Conservation (phyloP, 2,797 vertebrate species). For the Masticophis lateralis region DNA sequence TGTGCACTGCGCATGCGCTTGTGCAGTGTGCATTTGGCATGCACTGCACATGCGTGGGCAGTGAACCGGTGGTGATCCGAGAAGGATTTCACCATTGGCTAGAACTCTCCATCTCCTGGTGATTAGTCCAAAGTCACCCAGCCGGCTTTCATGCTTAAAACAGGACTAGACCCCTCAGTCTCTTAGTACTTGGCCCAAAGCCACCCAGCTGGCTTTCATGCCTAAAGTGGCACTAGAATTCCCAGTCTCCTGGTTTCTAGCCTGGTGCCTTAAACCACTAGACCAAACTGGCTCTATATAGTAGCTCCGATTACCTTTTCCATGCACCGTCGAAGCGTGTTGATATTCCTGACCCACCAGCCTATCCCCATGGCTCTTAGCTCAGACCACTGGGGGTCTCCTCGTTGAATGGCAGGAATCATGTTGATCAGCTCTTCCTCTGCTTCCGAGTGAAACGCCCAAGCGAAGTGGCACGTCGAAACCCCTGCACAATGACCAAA, state of each 20-base stretch:
- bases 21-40: too few relatives aligned
- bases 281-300: neutral
- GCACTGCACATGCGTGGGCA: too few relatives aligned
- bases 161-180: too few relatives aligned
- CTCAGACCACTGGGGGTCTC: slow-evolving; percentile 97
- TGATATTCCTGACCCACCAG: slow-evolving; percentile 98
- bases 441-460: slow-evolving; percentile 98
- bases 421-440: slow-evolving; percentile 96
- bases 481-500: slow-evolving; percentile 75
- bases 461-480: slow-evolving; percentile 97
- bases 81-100: too few relatives aligned
- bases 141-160: neutral
- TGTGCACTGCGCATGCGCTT: too few relatives aligned
- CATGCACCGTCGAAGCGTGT: slow-evolving; percentile 92
- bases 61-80: too few relatives aligned
- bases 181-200: too few relatives aligned
- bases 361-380: slow-evolving; percentile 91
- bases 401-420: slow-evolving; percentile 96
- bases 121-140: neutral
- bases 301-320: slow-evolving; percentile 83
- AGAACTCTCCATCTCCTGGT: neutral
- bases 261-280: neutral
- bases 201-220: too few relatives aligned
- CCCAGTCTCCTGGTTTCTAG: neutral
- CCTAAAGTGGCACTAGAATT: neutral